phyloP scores from a whole-genome alignment of 2,797 vertebrate genomes.

The Galagoides demidoff region DNA sequence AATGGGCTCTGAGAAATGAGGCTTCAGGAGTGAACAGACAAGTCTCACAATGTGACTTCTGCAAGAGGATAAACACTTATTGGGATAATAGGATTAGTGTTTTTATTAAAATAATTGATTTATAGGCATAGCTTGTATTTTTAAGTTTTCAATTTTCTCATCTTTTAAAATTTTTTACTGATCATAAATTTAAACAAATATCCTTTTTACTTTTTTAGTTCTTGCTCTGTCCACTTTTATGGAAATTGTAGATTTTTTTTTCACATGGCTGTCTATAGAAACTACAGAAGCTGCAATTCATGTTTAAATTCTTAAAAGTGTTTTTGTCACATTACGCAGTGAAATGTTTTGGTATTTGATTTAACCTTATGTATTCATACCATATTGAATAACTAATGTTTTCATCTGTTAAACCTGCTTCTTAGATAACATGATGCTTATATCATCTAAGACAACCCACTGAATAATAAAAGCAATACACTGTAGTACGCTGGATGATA shows the following conservation, averaged over 20 bases:
- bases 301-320: neutral
- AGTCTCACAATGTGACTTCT: neutral
- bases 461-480: conserved; percentile 47
- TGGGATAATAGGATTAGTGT: neutral
- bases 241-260: neutral
- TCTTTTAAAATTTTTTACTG: neutral
- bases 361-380: conserved; percentile 14
- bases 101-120: neutral
- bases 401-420: conserved; percentile 13
- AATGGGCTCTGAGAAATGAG: neutral
- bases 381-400: neutral
- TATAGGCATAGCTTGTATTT: neutral
- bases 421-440: conserved; percentile 6
- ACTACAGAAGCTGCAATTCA: neutral
- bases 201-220: neutral
- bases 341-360: neutral
- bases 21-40: neutral
- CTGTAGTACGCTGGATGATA: neutral
- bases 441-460: neutral
- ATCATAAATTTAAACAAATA: neutral
- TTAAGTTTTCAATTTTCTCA: neutral
- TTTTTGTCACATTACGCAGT: neutral
- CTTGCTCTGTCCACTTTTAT: neutral
- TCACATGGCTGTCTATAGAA: neutral
- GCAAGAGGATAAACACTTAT: neutral